Base-by-base conservation (phyloP, 2,888 invertebrate species). In the Aquatica leii region DNA sequence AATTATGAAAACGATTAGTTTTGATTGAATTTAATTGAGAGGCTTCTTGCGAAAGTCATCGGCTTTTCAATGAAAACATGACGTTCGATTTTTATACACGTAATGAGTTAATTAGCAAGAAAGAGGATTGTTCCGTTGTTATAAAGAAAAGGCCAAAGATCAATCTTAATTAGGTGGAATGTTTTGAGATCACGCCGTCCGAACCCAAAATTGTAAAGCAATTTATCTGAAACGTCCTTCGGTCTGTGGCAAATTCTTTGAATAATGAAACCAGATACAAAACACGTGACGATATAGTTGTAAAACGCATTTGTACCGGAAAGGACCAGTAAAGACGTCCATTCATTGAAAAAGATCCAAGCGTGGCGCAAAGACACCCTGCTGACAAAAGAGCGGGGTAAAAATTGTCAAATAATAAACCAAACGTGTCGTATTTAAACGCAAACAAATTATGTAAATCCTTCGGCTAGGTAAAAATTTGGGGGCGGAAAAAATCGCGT, bases 291-390 rank as follows among this genome's bases (percentile, higher is more conserved):
- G 18, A 46, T 46, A 20, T 20, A 20, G 46, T 46, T 46, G 46
- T 46, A 46, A 46, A 46, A 46, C n/a, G 46, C 17, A 46, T 46
- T 46, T 46, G 46, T 46, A 46, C 46, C 46, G 46, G 46, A 46
- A 41, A 14, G 41, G 14, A 41, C 5, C 41, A 6, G 41, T 41
- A 41, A 41, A 46, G 46, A 18, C 18, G 46, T 11, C 46, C n/a
- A 46, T 46, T 46, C 46, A 46, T 46, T n/a, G 18, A 46, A 41
- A 14, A 41, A 20, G 18, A 43, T 43, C 41, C 41, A 43, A 1
- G 6, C 3, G 40, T 43, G 46, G 3, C 18, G 18, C 46, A 46
- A 18, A 11, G 9, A 18, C 46, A 20, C 8, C 18, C 24, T n/a
- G n/a, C n/a, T n/a, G n/a, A 43, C 9, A 43, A 43, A 11, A 43